These are phyloP conservation scores for Sicus ferrugineus DNA, from an alignment of 2,888 invertebrate species.

Conservation along the genomic window DNA sequence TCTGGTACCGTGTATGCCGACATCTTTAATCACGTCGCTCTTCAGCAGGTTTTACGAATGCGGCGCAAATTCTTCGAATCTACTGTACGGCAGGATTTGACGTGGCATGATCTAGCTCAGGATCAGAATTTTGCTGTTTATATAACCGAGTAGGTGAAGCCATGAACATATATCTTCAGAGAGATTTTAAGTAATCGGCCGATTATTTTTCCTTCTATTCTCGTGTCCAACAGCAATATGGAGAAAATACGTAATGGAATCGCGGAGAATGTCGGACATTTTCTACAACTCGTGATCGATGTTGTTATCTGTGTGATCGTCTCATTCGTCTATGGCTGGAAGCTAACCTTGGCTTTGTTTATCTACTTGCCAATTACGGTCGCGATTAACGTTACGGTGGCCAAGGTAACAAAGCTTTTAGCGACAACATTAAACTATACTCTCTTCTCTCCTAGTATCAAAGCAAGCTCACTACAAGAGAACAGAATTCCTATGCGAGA, in stretches of 20 bases:
- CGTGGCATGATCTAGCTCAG: slow-evolving; percentile 76
- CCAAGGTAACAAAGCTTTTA: slow-evolving; percentile 67
- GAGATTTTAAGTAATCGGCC: not conserved
- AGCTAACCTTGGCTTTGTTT: slow-evolving; percentile 80
- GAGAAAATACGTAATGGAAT: slow-evolving; percentile 83
- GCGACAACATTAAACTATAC: not conserved
- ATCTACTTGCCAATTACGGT: slow-evolving; percentile 79
- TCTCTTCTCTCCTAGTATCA: slow-evolving; percentile 66
- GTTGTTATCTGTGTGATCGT: slow-evolving; percentile 62
- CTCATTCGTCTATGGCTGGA: slow-evolving; percentile 83
- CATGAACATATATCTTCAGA: not conserved
- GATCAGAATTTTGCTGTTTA: slow-evolving; percentile 76
- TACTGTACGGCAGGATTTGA: slow-evolving; percentile 74
- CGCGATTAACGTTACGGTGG: slow-evolving; percentile 74
- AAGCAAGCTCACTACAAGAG: slow-evolving; percentile 71
- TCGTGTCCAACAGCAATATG: slow-evolving; percentile 70
- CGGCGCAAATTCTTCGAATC: slow-evolving; percentile 70
- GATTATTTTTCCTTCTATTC: not conserved
- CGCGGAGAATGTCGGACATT: slow-evolving; percentile 80
- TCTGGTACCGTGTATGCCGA: slow-evolving; percentile 71
- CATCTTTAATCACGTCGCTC: slow-evolving; percentile 71
- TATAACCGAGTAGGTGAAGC: slow-evolving; percentile 71
- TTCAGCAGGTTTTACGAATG: slow-evolving; percentile 69
- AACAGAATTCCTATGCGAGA: slow-evolving; percentile 75
- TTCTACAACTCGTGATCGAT: slow-evolving; percentile 71